Conservation (phyloP, 2,888 invertebrate genomes). For the Tridacna crocea region DNA sequence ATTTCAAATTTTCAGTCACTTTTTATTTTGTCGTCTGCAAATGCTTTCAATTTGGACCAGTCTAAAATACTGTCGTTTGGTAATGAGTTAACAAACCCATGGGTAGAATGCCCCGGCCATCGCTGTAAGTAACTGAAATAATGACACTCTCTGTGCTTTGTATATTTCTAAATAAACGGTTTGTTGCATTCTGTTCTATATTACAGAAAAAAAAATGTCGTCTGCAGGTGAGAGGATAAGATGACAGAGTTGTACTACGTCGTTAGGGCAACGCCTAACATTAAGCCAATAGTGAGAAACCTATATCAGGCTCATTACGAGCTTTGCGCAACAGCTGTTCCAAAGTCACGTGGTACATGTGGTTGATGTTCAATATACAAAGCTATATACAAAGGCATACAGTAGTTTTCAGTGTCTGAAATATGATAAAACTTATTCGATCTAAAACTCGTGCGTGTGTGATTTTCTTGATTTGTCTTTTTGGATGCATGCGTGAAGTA, state of each 20-base stretch:
- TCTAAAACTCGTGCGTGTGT: background rate
- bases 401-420: background rate
- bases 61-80: too few species aligned
- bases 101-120: too few species aligned
- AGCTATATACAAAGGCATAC: background rate
- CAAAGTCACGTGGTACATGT: background rate
- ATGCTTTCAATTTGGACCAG: too few species aligned
- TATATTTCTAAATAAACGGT: too few species aligned
- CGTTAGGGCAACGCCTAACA: slow-evolving; percentile 15
- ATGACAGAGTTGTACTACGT: background rate
- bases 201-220: too few species aligned
- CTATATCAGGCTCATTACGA: background rate
- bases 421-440: background rate
- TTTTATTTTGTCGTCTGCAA: too few species aligned
- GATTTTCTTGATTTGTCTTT: background rate
- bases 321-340: slow-evolving; percentile 1
- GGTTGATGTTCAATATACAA: background rate
- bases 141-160: too few species aligned
- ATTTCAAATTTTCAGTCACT: too few species aligned
- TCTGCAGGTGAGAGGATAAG: too few species aligned
- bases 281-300: slow-evolving; percentile 2
- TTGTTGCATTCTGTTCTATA: too few species aligned
- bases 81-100: too few species aligned
- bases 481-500: slow-evolving; percentile 10
- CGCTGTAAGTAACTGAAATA: too few species aligned